Evolutionary conservation across 2,797 vertebrate genomes (phyloP), one percentile per base, ranked within the genome.

Genomic region (Ctenopoma kingsleyae): DNA sequence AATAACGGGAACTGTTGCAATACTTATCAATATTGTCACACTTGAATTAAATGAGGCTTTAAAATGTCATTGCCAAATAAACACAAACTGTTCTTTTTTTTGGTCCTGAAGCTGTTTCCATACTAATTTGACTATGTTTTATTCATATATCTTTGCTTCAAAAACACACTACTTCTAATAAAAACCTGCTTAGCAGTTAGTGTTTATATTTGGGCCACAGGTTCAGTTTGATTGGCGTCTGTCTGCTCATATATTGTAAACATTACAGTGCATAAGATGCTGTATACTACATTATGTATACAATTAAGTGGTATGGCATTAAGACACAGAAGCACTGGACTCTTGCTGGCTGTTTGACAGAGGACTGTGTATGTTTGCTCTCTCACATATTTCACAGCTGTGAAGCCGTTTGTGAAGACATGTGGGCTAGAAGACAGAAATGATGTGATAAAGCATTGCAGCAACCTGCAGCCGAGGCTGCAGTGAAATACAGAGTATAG

Each of bases 351-450:
- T 32, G 27, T 44, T 19, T 27, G 7, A 15, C 25, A 10, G 43
- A 59, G 11, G 16, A 32, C 44, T 16, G 25, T 22, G 43, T 27
- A 15, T 55, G 20, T 55, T 43, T 43, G 16, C 17, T 43, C 41
- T 17, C 16, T 43, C 16, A 43, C 16, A 43, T 43, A 43, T n/a
- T 40, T 36, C 22, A 50, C 13, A 4, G 25, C 60, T 52, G 35
- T 41, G 35, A 68, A 30, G 20, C 48, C 59, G 51, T 58, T 58
- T 15, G 16, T 27, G 23, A 61, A 30, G 5, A 52, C 40, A 40
- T 47, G 32, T 25, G 12, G 7, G 6, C 55, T 41, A 19, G 50
- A 47, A 35, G 51, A 44, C 53, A 58, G 27, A 66, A 36, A 64
- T 38, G 12, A 52, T 27, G 44, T 38, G 43, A n/a, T 43, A 44